These are phyloP conservation scores for Eubucco bourcierii DNA, from an alignment of 2,113 vertebrate species.

Conservation along the genomic window DNA sequence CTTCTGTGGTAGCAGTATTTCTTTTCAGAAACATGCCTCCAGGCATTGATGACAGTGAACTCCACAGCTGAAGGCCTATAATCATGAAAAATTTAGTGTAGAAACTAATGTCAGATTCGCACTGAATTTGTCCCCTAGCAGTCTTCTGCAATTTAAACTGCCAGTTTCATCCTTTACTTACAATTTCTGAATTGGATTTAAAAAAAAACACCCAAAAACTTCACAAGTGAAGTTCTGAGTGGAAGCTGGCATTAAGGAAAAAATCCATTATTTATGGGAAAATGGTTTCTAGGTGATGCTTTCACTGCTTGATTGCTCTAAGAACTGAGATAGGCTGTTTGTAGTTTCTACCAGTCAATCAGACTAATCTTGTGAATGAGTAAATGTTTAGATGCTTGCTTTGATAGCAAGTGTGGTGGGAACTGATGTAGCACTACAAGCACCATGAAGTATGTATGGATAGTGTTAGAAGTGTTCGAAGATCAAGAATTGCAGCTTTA, in stretches of 20 bases:
- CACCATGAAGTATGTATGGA: not conserved
- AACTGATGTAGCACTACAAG: not conserved
- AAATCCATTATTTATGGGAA: not conserved
- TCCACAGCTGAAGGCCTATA: not conserved
- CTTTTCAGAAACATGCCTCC: not conserved
- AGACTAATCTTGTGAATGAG: not conserved
- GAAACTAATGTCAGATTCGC: not conserved
- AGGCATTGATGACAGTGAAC: not conserved
- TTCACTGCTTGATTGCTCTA: not conserved
- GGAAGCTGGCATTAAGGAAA: not conserved
- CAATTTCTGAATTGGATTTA: not conserved
- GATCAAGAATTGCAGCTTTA: not conserved
- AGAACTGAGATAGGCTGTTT: not conserved
- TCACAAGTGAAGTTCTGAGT: not conserved
- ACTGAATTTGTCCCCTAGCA: not conserved
- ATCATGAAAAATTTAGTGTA: not conserved
- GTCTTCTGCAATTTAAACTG: not conserved
- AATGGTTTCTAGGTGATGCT: not conserved
- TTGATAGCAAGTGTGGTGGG: not conserved
- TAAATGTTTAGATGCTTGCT: not conserved
- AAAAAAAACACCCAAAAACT: not conserved
- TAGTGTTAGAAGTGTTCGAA: not conserved
- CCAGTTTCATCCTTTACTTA: conserved; percentile 3
- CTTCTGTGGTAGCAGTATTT: not conserved
- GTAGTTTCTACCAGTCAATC: not conserved